phyloP scores from a whole-genome alignment of 2,797 vertebrate genomes.

The Manis pentadactyla region DNA sequence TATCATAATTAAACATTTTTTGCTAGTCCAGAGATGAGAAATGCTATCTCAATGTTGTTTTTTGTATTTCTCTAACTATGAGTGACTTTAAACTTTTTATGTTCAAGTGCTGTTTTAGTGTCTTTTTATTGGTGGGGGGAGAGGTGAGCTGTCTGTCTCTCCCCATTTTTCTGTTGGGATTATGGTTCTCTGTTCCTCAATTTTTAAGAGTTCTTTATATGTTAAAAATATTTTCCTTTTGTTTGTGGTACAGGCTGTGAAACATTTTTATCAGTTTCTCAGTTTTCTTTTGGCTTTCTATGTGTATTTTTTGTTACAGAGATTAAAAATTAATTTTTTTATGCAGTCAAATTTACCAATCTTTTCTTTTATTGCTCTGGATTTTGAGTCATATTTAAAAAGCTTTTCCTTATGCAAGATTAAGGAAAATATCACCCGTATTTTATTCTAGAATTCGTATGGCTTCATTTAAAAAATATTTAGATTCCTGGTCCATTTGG shows the following conservation, averaged over 20 bases:
- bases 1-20: background rate
- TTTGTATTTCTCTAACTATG: background rate
- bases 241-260: background rate
- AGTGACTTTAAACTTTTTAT: background rate
- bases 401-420: background rate
- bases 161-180: background rate
- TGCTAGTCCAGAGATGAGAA: background rate
- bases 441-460: background rate
- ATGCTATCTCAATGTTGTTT: background rate
- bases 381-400: background rate
- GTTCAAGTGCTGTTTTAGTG: background rate
- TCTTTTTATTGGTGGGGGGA: too few species aligned
- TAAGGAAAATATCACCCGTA: background rate
- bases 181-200: background rate
- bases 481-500: background rate
- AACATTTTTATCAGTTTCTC: background rate
- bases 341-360: background rate
- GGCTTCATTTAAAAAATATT: background rate
- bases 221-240: background rate
- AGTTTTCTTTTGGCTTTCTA: background rate
- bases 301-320: background rate
- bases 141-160: background rate
- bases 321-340: background rate
- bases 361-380: background rate
- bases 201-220: background rate